Conservation (phyloP, 2,113 vertebrate genomes). For the Zapornia atra region DNA sequence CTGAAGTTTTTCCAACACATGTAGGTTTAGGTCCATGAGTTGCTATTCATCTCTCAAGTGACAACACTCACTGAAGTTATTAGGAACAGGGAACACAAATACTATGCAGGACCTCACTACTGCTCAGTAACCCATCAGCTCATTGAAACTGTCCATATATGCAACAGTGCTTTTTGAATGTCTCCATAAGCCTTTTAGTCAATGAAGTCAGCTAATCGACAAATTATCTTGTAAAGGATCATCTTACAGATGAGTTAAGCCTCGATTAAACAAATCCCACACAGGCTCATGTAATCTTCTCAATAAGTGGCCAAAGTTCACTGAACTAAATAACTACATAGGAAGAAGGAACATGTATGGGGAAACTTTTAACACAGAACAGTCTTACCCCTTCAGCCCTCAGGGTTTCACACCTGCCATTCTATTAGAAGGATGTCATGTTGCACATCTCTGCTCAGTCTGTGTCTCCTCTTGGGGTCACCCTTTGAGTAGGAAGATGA, state of each 20-base stretch:
- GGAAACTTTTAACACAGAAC: not conserved
- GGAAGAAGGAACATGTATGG: not conserved
- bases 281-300: not conserved
- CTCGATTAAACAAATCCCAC: not conserved
- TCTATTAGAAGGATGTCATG: not conserved
- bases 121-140: not conserved
- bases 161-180: not conserved
- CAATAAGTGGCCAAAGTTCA: not conserved
- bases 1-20: not conserved
- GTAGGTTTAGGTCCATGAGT: not conserved
- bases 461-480: not conserved
- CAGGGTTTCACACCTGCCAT: not conserved
- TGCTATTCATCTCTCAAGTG: not conserved
- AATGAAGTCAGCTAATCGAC: not conserved
- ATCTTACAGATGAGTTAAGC: not conserved
- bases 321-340: not conserved
- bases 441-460: not conserved
- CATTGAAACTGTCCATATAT: accelerated
- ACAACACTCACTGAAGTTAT: not conserved
- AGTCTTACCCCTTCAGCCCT: not conserved
- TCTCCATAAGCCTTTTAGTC: not conserved
- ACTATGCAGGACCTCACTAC: not conserved
- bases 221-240: not conserved
- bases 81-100: not conserved
- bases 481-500: not conserved